Base-by-base conservation (phyloP, 2,888 invertebrate genomes). In the Biston stratarius region DNA sequence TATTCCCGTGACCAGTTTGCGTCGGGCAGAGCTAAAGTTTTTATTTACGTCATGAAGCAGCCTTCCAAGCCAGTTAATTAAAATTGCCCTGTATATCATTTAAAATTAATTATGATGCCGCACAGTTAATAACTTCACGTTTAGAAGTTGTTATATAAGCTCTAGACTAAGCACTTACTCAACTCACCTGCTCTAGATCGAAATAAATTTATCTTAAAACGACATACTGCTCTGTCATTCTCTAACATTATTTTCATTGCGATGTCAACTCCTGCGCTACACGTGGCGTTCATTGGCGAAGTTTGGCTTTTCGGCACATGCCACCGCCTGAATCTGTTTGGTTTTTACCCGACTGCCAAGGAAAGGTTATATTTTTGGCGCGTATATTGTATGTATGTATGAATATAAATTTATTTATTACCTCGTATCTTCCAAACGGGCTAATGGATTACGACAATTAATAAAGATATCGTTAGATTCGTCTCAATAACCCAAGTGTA, bases 221-320 rank as follows among this genome's bases (percentile, higher is more conserved):
- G 34, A 34, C 34, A 38, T 53, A 15, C 9, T 38, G 36, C 14
- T 6, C 42, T 33, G 64, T 61, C 59, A 44, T 56, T 5, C 24
- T 24, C 33, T 56, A 44, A 56, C 44, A 56, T n/a, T 9, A 44
- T 11, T 56, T 44, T 44, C 33, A 44, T 15, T 15, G n/a, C 15
- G 53, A 53, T 53, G 15, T 11, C 55, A 36, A 51, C 51, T 56
- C 33, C 5, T 33, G 44, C 34, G 56, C 33, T 33, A 12, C n/a
- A n/a, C n/a, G n/a, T n/a, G n/a, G n/a, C n/a, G n/a, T n/a, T 61
- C 52, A 61, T 61, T 61, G 52, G 49, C 12, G 33, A 61, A 52
- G 44, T 61, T 44, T 34, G 45, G 49, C 42, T 24, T 6, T 11
- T 14, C 34, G 44, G 33, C 52, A 61, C 44, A 53, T 34, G 61